Percentiles rank a stretch among this genome's conserved stretches.
Conservation (phyloP, 2,797 vertebrate genomes). For the Hydrolagus colliei region DNA sequence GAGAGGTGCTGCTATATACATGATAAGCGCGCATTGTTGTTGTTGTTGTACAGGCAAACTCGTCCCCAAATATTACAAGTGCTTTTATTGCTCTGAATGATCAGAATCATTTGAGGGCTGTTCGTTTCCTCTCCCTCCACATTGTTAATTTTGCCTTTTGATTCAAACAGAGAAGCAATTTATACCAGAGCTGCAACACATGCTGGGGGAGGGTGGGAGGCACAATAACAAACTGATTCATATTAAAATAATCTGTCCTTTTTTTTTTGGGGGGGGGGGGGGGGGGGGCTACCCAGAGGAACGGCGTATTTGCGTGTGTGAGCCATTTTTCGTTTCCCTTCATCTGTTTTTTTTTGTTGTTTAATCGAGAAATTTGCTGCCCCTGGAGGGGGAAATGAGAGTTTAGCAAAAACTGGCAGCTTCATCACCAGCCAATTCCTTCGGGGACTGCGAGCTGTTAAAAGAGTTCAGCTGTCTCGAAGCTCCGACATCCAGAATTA, state of each 20-base stretch:
- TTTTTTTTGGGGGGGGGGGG: too few relatives aligned
- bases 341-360: conserved; percentile 46
- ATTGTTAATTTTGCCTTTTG: neutral
- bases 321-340: conserved; percentile 29
- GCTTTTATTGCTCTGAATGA: neutral
- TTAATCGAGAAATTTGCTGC: conserved; percentile 57
- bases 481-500: conserved; percentile 57
- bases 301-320: neutral
- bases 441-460: conserved; percentile 58
- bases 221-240: too few relatives aligned
- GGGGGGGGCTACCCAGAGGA: neutral
- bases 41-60: too few relatives aligned
- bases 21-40: too few relatives aligned
- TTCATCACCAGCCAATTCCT: conserved; percentile 60
- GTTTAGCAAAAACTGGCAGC: conserved; percentile 62
- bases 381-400: conserved; percentile 50
- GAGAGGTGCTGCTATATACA: too few relatives aligned
- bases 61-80: neutral
- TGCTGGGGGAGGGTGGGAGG: neutral
- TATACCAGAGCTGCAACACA: neutral
- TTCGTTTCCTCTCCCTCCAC: neutral
- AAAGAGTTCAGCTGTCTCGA: conserved; percentile 59
- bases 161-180: neutral
- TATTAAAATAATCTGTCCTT: too few relatives aligned
- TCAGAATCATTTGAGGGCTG: neutral